Conservation (phyloP, 2,797 vertebrate genomes). For the Australoheros facetus region DNA sequence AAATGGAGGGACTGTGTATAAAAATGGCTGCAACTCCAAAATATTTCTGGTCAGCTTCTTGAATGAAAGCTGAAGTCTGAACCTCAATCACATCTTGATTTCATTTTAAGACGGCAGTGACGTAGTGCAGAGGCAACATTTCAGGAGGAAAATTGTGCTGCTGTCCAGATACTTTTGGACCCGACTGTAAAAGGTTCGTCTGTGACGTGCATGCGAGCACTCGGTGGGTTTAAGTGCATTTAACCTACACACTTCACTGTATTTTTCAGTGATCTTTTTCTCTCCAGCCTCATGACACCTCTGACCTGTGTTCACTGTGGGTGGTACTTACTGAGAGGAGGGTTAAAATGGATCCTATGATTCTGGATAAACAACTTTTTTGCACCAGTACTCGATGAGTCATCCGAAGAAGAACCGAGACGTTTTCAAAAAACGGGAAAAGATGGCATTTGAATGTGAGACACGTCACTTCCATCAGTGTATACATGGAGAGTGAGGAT, state of each 20-base stretch:
- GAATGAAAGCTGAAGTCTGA: not conserved
- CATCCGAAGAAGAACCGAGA: constrained; percentile 38
- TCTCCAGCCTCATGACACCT: not conserved
- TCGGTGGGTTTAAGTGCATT: not conserved
- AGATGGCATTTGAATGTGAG: constrained; percentile 10
- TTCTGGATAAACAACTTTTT: not conserved
- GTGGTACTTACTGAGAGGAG: not conserved
- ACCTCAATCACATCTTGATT: not conserved
- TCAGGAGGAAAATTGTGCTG: not conserved
- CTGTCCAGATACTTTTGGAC: not conserved
- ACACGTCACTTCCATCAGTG: not conserved
- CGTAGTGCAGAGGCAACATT: not conserved
- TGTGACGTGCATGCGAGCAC: not conserved
- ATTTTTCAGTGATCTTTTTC: not conserved
- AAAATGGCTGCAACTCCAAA: not conserved
- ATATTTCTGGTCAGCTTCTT: not conserved
- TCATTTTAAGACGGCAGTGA: not conserved
- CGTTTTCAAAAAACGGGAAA: constrained; percentile 30
- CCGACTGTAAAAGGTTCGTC: not conserved
- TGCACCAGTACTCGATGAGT: constrained; percentile 40
- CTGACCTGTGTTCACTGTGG: not conserved
- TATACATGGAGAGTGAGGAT: not conserved
- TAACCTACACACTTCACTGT: not conserved
- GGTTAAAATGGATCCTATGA: not conserved
- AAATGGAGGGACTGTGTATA: not conserved